Conservation (phyloP, 2,113 vertebrate genomes). For the Paedocypris sp. region DNA sequence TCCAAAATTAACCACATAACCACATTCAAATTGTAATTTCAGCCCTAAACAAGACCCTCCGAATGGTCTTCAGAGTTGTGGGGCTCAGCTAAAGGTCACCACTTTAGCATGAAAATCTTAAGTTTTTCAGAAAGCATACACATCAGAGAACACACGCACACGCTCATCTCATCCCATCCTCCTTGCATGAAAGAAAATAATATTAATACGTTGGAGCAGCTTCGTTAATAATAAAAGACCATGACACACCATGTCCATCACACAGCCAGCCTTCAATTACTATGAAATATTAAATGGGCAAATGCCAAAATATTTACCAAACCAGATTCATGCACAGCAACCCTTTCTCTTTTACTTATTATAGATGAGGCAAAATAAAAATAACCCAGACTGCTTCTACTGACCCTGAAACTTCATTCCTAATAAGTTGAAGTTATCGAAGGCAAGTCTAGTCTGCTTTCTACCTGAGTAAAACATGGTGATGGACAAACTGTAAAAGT, state of each 20-base stretch:
- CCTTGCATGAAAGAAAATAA: constrained; percentile 31
- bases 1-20: too few relatives aligned
- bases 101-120: too few relatives aligned
- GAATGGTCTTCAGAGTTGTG: too few relatives aligned
- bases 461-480: too few relatives aligned
- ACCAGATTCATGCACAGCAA: constrained; percentile 33
- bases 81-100: too few relatives aligned
- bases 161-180: constrained; percentile 41
- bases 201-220: constrained; percentile 10
- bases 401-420: constrained; percentile 49
- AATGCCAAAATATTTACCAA: constrained; percentile 58
- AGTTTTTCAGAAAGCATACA: too few relatives aligned
- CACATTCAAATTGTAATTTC: too few relatives aligned
- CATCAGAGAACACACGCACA: too few relatives aligned
- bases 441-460: too few relatives aligned
- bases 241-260: constrained; percentile 47
- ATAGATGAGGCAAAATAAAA: constrained; percentile 51
- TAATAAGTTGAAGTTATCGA: too few relatives aligned
- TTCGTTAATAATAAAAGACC: constrained; percentile 36
- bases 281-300: constrained; percentile 55
- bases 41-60: too few relatives aligned
- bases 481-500: too few relatives aligned
- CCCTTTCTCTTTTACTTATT: constrained; percentile 47
- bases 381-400: constrained; percentile 36
- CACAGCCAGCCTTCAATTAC: constrained; percentile 42